Evolutionary conservation across 2,113 vertebrate genomes (phyloP), one percentile per base, ranked within the genome.

Genomic region (Archilochus colubris): DNA sequence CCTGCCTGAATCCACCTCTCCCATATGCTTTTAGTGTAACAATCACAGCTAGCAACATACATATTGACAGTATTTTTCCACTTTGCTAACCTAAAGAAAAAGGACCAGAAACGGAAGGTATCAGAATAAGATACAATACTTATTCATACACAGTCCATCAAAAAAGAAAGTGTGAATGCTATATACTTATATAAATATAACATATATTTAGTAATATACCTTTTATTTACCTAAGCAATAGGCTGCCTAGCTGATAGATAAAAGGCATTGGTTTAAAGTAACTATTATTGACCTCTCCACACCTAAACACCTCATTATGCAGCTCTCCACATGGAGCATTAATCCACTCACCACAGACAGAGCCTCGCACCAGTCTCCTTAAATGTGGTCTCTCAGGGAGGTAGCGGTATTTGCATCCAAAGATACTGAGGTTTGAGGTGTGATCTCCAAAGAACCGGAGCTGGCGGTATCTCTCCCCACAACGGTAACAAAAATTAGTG

Each of bases 401-500:
- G 98, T 99, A 99, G 97, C 99, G 99, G 92, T 98, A 99, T 98
- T 99, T 99, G 98, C 99, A 99, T 98, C 99, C 99, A 97, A 99
- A 99, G 97, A 99, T 98, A 91, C 99, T 99, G 97, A 99, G 99
- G 98, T 99, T 99, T 97, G 99, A 99, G 2, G 99, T 99, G 95
- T 99, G 99, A 95, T 99, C 99, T 93, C 99, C 99, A 18, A 99
- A 99, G 97, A 99, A 99, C 81, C 99, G 98, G 78, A 99, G 98
- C 95, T 99, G 99, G 54, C 99, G 97, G 96, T 99, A 99, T 93
- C 98, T 98, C 93, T 99, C 99, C 70, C 99, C 99, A 73, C 99
- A 99, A 80, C 99, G 99, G 95, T 99, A 99, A 97, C 99, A 99
- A 97, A 99, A 99, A 96, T 99, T 99, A 89, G 99, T 99, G 98